These are phyloP conservation scores for Oasisia sp. DNA, from an alignment of 2,888 invertebrate genomes.

Conservation along the genomic window DNA sequence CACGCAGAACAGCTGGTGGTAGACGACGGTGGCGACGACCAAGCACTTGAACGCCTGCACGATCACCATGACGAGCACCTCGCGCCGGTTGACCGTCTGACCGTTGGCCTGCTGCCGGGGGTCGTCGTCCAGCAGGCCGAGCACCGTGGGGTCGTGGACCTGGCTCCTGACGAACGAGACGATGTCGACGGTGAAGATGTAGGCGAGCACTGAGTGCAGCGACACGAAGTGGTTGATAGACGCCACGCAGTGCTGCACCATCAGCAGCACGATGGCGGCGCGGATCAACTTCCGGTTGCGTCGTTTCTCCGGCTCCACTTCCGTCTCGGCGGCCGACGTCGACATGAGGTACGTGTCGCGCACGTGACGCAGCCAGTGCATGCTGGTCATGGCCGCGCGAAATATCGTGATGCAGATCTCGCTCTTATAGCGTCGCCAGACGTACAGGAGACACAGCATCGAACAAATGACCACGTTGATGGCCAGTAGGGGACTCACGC, in stretches of 20 bases:
- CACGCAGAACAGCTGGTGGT: constrained; percentile 20
- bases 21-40: neutral
- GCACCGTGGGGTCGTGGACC: neutral
- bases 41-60: constrained; percentile 3
- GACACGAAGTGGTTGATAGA: constrained; percentile 22
- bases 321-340: neutral
- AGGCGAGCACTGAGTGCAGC: constrained; percentile 30
- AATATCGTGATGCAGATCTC: constrained; percentile 27
- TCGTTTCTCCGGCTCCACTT: neutral
- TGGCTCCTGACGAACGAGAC: neutral
- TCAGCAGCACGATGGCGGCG: constrained; percentile 26
- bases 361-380: neutral
- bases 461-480: constrained; percentile 21
- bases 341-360: neutral
- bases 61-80: neutral
- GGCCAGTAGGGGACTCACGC: constrained; percentile 29
- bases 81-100: neutral
- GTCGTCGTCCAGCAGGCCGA: neutral
- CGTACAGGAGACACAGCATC: neutral
- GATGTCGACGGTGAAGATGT: constrained; percentile 25
- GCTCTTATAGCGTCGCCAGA: constrained; percentile 24
- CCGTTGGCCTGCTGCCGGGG: neutral
- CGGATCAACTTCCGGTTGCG: constrained; percentile 27
- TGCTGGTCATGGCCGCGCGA: neutral
- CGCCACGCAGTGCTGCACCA: constrained; percentile 29